Base-by-base conservation (phyloP, 1,140 invertebrate genomes). In the Hermatobates lingyangjiaoensis region DNA sequence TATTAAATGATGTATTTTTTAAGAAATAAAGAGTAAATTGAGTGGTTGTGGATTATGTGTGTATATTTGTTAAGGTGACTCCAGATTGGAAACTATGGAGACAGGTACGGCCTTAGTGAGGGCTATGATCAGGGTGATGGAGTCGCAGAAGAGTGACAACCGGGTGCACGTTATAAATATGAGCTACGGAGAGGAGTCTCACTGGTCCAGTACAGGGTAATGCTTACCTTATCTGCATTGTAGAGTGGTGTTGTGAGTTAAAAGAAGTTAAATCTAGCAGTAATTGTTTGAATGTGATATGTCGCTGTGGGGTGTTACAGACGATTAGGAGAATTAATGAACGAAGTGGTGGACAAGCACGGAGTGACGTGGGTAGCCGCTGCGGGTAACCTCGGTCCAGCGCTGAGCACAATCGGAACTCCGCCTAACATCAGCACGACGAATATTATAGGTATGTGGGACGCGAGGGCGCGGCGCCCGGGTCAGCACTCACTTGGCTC, bases 161-260 rank as follows among this genome's bases (percentile, higher is more conserved):
- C 58, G 74, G 55, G 70, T 89, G 55, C 83, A 97, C 64, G 78
- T 97, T 0, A 88, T 98, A 49, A 98, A 98, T 67, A 96, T 95
- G 85, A 96, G 91, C 62, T 98, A 96, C 63, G 94, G 94, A 21
- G 95, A 98, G 70, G 83, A 87, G 59, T 74, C 85, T 15, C 81
- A 92, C 68, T 93, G 88, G 82, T 77, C 80, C 2, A 82, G 89
- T 66, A 68, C 80, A n/a, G 89, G 93, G 85, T 89, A 69, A n/a
- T n/a, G n/a, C n/a, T n/a, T n/a, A n/a, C n/a, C n/a, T n/a, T 24
- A 50, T 10, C 4, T 28, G 38, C 40, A 46, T 46, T 5, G 24
- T 12, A 38, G 10, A 38, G n/a, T 10, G 30, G 10, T 38, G n/a
- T n/a, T 50, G 1, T 40, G 1, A 45, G 4, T 5, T 23, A 51